Evolutionary conservation across 2,797 vertebrate genomes (phyloP).

Genomic region (Mus spretus): DNA sequence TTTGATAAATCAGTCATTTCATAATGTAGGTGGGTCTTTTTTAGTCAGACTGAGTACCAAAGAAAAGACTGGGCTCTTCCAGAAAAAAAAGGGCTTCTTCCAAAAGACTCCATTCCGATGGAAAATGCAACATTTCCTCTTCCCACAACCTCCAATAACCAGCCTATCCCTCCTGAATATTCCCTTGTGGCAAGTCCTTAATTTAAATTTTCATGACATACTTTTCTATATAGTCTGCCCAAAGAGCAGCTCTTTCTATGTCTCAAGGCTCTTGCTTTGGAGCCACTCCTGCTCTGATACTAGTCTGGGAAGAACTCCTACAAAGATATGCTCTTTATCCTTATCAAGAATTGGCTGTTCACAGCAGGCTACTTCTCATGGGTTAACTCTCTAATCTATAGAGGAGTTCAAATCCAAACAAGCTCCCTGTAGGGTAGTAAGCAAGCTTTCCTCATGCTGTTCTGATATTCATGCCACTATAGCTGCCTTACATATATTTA

Average conservation of each 20-base stretch:
- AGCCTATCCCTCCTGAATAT: not conserved
- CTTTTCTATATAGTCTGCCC: not conserved
- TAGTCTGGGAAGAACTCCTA: not conserved
- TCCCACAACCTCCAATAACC: not conserved
- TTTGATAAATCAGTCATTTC: not conserved
- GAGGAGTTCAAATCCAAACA: not conserved
- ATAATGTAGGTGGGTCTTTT: not conserved
- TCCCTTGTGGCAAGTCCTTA: not conserved
- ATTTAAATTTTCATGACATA: not conserved
- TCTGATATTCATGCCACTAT: not conserved
- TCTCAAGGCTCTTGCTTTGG: not conserved
- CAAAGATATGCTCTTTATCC: not conserved
- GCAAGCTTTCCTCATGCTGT: not conserved
- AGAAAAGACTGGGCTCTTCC: not conserved
- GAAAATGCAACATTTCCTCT: not conserved
- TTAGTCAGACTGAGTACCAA: not conserved
- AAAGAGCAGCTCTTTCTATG: not conserved
- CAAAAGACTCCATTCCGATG: not conserved
- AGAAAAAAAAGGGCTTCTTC: not conserved
- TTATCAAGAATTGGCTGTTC: not conserved
- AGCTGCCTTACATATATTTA: not conserved
- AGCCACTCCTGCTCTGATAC: not conserved
- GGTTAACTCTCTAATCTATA: not conserved
- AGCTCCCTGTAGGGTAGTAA: not conserved
- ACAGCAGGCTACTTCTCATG: not conserved